Conservation (phyloP, 2,797 vertebrate genomes). For the Myiotriccus ornatus region DNA sequence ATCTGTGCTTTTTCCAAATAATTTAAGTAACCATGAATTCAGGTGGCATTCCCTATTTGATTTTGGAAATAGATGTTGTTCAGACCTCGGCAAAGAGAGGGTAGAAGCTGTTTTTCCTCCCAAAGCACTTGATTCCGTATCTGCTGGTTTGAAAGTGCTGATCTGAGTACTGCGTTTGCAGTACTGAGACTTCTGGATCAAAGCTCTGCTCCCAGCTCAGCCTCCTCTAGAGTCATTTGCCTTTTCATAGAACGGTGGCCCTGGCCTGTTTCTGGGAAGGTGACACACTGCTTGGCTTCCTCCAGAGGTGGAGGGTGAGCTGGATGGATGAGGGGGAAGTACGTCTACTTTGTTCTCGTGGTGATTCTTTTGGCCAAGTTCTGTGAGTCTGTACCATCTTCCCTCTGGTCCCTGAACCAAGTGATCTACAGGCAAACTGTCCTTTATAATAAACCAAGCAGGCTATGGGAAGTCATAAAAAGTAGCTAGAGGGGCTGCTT, state of each 20-base stretch:
- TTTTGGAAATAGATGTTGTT: not conserved
- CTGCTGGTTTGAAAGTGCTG: too few species aligned
- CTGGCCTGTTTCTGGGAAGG: not conserved
- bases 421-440: not conserved
- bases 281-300: not conserved
- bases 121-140: fast-evolving
- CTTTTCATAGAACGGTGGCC: not conserved
- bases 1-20: not conserved
- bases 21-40: not conserved
- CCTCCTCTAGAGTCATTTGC: not conserved
- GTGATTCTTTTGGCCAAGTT: not conserved
- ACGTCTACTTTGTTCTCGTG: fast-evolving
- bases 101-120: not conserved
- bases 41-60: not conserved
- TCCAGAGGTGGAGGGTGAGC: not conserved
- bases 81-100: not conserved
- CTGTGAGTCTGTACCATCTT: not conserved
- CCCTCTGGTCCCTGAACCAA: not conserved
- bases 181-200: not conserved
- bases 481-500: fast-evolving
- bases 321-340: not conserved
- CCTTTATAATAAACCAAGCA: not conserved
- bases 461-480: not conserved
- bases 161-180: not conserved
- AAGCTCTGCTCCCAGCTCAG: not conserved